A percentile compares a stretch with the other conserved stretches of the same genome.
These are phyloP conservation scores for Nematopogon swammerdamellus DNA, from an alignment of 2,888 invertebrate genomes.

Conservation along the genomic window DNA sequence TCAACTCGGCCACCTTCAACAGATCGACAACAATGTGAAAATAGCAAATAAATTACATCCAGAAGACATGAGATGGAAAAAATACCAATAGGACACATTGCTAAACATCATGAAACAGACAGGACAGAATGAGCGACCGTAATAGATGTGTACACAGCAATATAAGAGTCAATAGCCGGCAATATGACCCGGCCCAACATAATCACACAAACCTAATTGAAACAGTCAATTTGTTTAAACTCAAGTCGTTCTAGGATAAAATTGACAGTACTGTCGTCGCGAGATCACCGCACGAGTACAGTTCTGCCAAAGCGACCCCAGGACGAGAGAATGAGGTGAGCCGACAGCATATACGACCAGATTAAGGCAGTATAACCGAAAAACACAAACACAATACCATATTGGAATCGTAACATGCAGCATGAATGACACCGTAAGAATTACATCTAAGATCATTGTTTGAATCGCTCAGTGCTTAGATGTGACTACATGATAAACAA, in stretches of 20 bases:
- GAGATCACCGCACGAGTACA: too few species aligned
- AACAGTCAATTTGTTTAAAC: too few species aligned
- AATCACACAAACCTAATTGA: background rate
- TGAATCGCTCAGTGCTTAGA: too few species aligned
- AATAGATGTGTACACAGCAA: slow-evolving; percentile 2
- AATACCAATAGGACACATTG: slow-evolving; percentile 16
- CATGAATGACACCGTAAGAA: background rate
- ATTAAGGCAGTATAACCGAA: too few species aligned
- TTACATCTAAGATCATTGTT: too few species aligned
- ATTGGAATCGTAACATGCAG: background rate
- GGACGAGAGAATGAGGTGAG: too few species aligned
- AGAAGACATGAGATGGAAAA: background rate
- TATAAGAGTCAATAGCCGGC: background rate
- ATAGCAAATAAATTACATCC: slow-evolving; percentile 30
- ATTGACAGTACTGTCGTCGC: too few species aligned
- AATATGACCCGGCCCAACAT: background rate
- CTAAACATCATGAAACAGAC: slow-evolving; percentile 16
- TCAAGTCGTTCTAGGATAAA: too few species aligned
- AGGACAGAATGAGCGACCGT: too few species aligned
- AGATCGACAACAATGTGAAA: slow-evolving; percentile 39
- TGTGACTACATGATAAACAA: background rate
- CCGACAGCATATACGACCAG: too few species aligned
- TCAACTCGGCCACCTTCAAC: slow-evolving; percentile 34
- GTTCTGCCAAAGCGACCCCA: too few species aligned
- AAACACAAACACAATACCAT: too few species aligned